Conservation (phyloP, 2,888 invertebrate genomes). For the Tribolium freemani region DNA sequence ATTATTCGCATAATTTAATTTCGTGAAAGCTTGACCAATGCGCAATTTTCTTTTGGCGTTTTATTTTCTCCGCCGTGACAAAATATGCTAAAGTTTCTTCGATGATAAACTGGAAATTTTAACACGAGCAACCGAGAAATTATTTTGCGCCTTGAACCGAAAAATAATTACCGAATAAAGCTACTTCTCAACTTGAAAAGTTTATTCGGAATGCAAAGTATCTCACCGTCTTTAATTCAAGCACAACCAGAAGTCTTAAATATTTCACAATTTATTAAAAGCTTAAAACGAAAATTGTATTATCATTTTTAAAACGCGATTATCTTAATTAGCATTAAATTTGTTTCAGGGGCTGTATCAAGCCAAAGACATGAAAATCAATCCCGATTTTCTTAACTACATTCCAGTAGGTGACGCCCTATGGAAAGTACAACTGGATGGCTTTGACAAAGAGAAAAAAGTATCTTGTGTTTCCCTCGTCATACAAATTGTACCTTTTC, state of each 20-base stretch:
- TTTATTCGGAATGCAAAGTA: slow-evolving; percentile 50
- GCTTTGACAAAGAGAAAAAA: slow-evolving; percentile 48
- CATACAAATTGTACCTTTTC: slow-evolving; percentile 46
- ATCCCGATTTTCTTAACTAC: slow-evolving; percentile 48
- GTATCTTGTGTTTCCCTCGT: slow-evolving; percentile 54
- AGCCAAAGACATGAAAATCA: slow-evolving; percentile 48
- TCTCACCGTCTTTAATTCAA: slow-evolving; percentile 45
- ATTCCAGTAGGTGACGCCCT: slow-evolving; percentile 56
- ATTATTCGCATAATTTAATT: not conserved
- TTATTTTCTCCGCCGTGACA: slow-evolving; percentile 1
- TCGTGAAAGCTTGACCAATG: not conserved
- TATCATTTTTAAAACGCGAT: slow-evolving; percentile 11
- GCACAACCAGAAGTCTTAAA: slow-evolving; percentile 43
- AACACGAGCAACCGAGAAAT: slow-evolving; percentile 15
- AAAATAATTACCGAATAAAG: slow-evolving; percentile 53
- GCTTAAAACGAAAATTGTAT: slow-evolving; percentile 36
- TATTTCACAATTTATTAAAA: slow-evolving; percentile 48
- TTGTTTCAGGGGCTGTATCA: slow-evolving; percentile 53
- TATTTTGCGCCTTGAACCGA: slow-evolving; percentile 44
- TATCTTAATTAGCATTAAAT: slow-evolving; percentile 32
- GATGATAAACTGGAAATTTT: slow-evolving; percentile 29
- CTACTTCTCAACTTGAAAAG: slow-evolving; percentile 51
- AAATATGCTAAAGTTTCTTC: slow-evolving; percentile 1
- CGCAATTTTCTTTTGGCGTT: not conserved
- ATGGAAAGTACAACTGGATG: slow-evolving; percentile 56